Base-by-base conservation (phyloP, 2,797 vertebrate species). In the Acrossocheilus fasciatus region DNA sequence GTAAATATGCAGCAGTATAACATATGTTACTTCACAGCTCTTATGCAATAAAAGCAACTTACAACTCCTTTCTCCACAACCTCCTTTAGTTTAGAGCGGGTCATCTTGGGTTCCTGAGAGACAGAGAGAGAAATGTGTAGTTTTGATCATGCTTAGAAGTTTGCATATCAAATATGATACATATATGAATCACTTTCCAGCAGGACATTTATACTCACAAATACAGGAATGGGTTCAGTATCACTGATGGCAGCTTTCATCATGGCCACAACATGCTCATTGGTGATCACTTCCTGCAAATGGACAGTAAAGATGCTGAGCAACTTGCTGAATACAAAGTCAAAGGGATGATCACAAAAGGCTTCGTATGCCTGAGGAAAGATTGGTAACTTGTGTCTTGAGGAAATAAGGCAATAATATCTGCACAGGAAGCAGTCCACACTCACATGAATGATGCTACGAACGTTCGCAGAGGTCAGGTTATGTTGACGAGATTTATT, bases 211-310 rank as follows among this genome's bases (percentile, higher is more conserved):
- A 64, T 30, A 98, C 98, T 98, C 91, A 99, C 98, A 94, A 99
- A 99, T 9, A 97, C 79, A 4, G 98, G 97, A 75, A 96, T 91
- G 0, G 97, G 96, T 73, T 98, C 96, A 0, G 97, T 98, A 89
- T 99, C 97, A 1, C 96, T 97, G 92, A 99, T 98, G 69, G 98
- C 98, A 1, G 98, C 98, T 91, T 98, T 99, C 98, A 99, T 98
- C 98, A 99, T 99, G 59, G 98, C 98, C 81, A 99, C 98, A 4
- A 99, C 98, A 0, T 99, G 98, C 45, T 99, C 98, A 0, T 99
- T 99, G 11, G 98, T 99, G 92, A 99, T 99, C 78, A 99, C 98
- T 83, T 99, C 98, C 98, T 99, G 92, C 69, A 90, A 88, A 26
- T 86, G 41, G 23, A 59, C 9, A 81, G 72, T 41, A 26, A 77